phyloP scores from a whole-genome alignment of 2,113 vertebrate genomes.

The Microtus richardsoni region DNA sequence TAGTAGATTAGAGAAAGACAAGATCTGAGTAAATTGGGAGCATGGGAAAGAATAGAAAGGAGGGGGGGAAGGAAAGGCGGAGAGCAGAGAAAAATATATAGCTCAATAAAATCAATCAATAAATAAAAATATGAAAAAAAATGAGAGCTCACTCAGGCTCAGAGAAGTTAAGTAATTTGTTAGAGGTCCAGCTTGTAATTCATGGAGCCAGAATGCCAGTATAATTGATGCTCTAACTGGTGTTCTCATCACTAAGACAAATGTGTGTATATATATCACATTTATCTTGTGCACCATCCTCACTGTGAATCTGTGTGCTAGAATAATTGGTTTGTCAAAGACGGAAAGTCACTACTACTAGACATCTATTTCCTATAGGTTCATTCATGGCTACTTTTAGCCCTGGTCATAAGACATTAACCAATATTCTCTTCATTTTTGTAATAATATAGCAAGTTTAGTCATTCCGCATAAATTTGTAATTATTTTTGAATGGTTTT shows the following conservation, averaged over 20 bases:
- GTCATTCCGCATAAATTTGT: constrained; percentile 79
- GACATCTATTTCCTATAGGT: constrained; percentile 2
- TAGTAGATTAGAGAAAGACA: too few relatives aligned
- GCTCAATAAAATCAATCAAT: too few relatives aligned
- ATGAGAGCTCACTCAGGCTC: neutral
- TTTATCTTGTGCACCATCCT: neutral
- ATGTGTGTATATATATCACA: neutral
- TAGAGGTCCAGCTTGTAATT: constrained; percentile 6
- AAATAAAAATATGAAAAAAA: neutral
- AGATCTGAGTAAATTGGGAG: too few relatives aligned
- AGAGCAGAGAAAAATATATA: too few relatives aligned
- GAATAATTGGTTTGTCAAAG: neutral
- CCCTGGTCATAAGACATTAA: constrained; percentile 64
- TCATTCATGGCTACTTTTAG: constrained; percentile 52
- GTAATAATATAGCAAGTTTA: constrained; percentile 61
- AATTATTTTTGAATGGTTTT: constrained; percentile 85
- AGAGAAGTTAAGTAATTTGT: constrained; percentile 37
- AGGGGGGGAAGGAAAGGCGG: too few relatives aligned
- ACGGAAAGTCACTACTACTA: constrained; percentile 26
- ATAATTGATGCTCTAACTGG: neutral
- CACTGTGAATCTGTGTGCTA: constrained; percentile 1
- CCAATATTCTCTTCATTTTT: constrained; percentile 71
- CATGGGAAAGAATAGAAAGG: too few relatives aligned
- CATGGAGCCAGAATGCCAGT: neutral
- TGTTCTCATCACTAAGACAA: neutral